A percentile compares a stretch with the other conserved stretches of the same genome.
Conservation (phyloP, 92 coral and sea anemone species). For the Bergia puertoricense region DNA sequence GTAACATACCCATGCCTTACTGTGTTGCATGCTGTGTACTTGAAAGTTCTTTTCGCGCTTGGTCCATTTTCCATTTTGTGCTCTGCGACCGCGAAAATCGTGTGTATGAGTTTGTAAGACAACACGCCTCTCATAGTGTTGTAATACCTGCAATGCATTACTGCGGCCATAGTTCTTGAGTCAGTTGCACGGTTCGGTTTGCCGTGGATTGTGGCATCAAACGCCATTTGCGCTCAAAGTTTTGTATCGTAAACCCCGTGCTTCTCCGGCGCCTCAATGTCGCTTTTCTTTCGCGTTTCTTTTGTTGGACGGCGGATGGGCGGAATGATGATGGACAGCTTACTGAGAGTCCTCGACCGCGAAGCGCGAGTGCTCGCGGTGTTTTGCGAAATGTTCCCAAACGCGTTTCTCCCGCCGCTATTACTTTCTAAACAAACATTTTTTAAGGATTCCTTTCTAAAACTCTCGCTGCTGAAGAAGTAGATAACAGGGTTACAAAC, state of each 20-base stretch:
- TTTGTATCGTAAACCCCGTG: constrained; percentile 15
- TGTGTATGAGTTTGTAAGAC: too few species aligned
- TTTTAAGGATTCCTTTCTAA: constrained; percentile 70
- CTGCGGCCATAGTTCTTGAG: too few species aligned
- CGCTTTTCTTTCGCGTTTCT: background rate
- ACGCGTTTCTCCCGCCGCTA: constrained; percentile 22
- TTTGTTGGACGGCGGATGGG: background rate
- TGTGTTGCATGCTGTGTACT: too few species aligned
- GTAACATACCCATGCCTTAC: too few species aligned
- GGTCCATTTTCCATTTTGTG: too few species aligned
- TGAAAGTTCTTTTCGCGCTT: too few species aligned
- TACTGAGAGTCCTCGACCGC: constrained; percentile 19
- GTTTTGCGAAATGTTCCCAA: background rate
- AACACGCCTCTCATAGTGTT: too few species aligned
- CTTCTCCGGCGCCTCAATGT: background rate
- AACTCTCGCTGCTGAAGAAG: constrained; percentile 73
- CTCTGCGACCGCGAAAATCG: too few species aligned
- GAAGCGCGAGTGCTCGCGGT: background rate
- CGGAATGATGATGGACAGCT: constrained; percentile 19
- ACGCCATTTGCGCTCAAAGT: background rate
- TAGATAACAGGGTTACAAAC: constrained; percentile 84
- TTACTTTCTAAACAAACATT: constrained; percentile 64
- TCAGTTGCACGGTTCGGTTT: too few species aligned
- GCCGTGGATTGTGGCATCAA: background rate
- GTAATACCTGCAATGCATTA: too few species aligned